These are phyloP conservation scores for Nomada flava DNA, from an alignment of 2,888 invertebrate species.

Conservation along the genomic window DNA sequence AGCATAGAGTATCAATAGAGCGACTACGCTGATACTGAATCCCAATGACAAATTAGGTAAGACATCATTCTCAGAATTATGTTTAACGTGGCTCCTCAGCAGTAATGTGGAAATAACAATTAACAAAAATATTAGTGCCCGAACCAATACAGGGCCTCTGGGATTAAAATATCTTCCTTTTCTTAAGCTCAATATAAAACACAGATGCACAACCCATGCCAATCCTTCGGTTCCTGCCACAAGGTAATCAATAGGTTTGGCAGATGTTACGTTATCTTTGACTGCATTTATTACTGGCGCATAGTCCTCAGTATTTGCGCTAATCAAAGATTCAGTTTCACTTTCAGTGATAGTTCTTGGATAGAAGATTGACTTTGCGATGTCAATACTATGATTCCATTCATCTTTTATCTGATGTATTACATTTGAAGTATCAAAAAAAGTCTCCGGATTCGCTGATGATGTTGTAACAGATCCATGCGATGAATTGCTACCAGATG, in stretches of 20 bases:
- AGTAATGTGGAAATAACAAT: conserved; percentile 86
- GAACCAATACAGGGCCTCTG: conserved; percentile 89
- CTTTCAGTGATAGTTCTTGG: conserved; percentile 52
- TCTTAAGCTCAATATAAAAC: conserved; percentile 89
- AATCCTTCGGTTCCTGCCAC: conserved; percentile 89
- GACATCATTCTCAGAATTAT: conserved; percentile 75
- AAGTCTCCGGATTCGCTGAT: conserved; percentile 15
- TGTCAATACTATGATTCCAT: conserved; percentile 61
- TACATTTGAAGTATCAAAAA: conserved; percentile 40
- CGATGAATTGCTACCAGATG: conserved; percentile 14
- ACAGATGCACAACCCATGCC: conserved; percentile 93
- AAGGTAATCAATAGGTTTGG: conserved; percentile 89
- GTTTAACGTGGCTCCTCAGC: conserved; percentile 87
- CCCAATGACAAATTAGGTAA: conserved; percentile 85
- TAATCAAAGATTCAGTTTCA: conserved; percentile 13
- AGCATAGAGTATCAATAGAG: conserved; percentile 89
- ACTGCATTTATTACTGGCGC: conserved; percentile 19
- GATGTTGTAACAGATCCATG: conserved; percentile 2
- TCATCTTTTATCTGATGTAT: conserved; percentile 61
- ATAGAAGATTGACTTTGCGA: conserved; percentile 74
- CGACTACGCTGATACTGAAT: conserved; percentile 87
- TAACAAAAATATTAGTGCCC: conserved; percentile 88
- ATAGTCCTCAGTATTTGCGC: conserved; percentile 29
- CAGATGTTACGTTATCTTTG: conserved; percentile 84
- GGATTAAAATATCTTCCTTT: conserved; percentile 88